phyloP scores from a whole-genome alignment of 2,113 vertebrate genomes.

The Pteruthius melanotis region DNA sequence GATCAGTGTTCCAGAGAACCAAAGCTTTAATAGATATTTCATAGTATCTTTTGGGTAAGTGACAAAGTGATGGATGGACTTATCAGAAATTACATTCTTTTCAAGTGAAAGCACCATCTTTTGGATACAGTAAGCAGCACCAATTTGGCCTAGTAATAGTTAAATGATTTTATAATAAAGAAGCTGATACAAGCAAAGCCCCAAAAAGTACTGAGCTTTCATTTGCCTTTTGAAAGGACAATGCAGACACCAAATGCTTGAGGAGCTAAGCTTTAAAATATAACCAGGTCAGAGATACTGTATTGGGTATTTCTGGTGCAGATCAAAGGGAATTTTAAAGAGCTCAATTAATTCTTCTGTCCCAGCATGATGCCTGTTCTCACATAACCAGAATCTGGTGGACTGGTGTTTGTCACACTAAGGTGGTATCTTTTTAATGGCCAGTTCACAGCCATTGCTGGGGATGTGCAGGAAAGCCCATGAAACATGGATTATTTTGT shows the following conservation, averaged over 20 bases:
- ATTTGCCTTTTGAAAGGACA: neutral
- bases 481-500: neutral
- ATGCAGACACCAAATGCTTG: neutral
- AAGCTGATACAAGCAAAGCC: neutral
- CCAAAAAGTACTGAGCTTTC: neutral
- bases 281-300: neutral
- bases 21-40: conserved; percentile 8
- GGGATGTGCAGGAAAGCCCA: neutral
- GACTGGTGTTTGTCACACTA: neutral
- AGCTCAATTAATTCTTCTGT: neutral
- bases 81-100: neutral
- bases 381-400: neutral
- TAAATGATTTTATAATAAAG: neutral
- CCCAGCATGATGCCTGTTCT: neutral
- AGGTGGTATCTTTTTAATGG: neutral
- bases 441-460: neutral
- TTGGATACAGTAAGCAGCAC: neutral
- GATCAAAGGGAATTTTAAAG: conserved; percentile 27
- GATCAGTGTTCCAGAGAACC: neutral
- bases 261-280: neutral
- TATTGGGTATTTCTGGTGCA: neutral
- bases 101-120: neutral
- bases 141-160: neutral
- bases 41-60: neutral
- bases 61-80: conserved; percentile 12